These are phyloP conservation scores for Lordiphosa andalusiaca DNA, from an alignment of 2,888 invertebrate genomes.

Conservation along the genomic window DNA sequence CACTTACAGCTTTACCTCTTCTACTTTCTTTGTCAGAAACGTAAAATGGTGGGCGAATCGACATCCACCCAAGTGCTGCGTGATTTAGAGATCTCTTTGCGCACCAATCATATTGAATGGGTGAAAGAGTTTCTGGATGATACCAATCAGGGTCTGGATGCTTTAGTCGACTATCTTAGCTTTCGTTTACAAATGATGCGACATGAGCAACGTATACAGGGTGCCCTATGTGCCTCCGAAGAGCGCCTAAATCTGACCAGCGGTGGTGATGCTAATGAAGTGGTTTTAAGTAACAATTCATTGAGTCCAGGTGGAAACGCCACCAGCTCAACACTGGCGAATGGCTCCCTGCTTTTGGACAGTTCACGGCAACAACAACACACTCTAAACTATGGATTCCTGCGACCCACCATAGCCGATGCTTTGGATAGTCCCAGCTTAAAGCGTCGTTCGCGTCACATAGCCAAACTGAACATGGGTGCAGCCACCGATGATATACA, in stretches of 20 bases:
- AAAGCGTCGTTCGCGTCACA: constrained; percentile 89
- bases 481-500: constrained; percentile 99
- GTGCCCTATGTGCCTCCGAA: constrained; percentile 88
- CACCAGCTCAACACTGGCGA: constrained; percentile 33
- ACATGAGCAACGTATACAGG: constrained; percentile 91
- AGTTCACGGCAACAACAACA: constrained; percentile 48
- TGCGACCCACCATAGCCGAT: constrained; percentile 83
- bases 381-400: constrained; percentile 73
- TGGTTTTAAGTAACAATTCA: constrained; percentile 79
- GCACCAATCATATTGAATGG: constrained; percentile 99
- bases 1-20: constrained; percentile 80
- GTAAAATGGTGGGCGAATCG: constrained; percentile 97
- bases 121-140: constrained; percentile 98
- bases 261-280: constrained; percentile 51
- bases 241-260: constrained; percentile 84
- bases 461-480: constrained; percentile 94
- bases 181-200: constrained; percentile 96
- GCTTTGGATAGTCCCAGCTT: constrained; percentile 86
- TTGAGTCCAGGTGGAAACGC: constrained; percentile 39
- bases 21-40: constrained; percentile 89
- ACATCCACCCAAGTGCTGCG: constrained; percentile 98
- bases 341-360: constrained; percentile 63
- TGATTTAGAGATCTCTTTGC: constrained; percentile 98
- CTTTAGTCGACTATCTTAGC: constrained; percentile 98
- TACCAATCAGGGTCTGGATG: constrained; percentile 96